A percentile compares a stretch with the other conserved stretches of the same genome.
phyloP scores from a whole-genome alignment of 2,888 invertebrate genomes.

The Cecidostiba fungosa region DNA sequence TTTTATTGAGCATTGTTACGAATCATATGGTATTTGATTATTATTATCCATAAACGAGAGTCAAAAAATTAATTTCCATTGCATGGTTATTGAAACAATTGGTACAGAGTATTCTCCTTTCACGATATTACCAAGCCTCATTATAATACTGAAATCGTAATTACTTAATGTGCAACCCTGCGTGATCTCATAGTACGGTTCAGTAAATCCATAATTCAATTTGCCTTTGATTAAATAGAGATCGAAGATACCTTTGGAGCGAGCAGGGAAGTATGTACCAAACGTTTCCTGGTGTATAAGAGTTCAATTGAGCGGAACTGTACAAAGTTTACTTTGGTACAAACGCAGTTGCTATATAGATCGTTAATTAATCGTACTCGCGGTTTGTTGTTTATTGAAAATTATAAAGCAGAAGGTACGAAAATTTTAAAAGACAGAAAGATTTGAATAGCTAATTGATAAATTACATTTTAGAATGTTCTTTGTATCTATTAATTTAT shows the following conservation, averaged over 20 bases:
- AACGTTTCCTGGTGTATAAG: constrained; percentile 12
- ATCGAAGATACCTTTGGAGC: constrained; percentile 40
- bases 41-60: too few species aligned
- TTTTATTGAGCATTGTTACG: too few species aligned
- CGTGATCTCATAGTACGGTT: background rate
- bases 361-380: background rate
- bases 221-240: constrained; percentile 46
- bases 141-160: background rate
- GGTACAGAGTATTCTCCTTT: background rate
- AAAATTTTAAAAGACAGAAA: too few species aligned
- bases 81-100: background rate
- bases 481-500: too few species aligned
- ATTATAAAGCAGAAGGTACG: background rate
- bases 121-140: background rate
- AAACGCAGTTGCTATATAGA: background rate
- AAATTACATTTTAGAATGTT: too few species aligned
- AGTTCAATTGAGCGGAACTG: background rate
- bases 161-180: background rate
- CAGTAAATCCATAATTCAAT: constrained; percentile 46
- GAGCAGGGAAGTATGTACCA: background rate
- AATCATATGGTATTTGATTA: too few species aligned
- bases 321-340: background rate
- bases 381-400: background rate
- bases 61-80: too few species aligned
- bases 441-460: too few species aligned